Percentiles rank a stretch among this genome's conserved stretches.
Evolutionary conservation across 2,113 vertebrate species (phyloP).

Genomic region (Malaclemys terrapin): DNA sequence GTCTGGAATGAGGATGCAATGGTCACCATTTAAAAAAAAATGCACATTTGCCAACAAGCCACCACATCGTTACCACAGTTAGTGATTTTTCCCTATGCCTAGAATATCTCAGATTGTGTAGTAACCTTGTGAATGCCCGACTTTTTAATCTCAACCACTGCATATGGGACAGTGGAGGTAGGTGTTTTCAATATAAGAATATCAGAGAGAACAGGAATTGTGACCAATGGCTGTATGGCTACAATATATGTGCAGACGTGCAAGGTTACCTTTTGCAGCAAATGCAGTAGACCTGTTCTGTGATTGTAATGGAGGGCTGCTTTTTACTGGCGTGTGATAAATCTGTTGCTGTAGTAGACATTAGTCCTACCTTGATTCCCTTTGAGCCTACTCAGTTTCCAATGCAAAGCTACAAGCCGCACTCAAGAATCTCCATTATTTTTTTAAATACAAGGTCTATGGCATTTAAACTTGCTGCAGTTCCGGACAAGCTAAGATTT

Average conservation of each 20-base stretch:
- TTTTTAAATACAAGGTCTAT: neutral
- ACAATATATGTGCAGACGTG: neutral
- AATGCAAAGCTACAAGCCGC: rapidly evolving
- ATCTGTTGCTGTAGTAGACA: rapidly evolving
- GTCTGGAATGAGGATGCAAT: neutral
- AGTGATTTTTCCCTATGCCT: neutral
- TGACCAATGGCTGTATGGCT: neutral
- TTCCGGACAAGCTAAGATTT: neutral
- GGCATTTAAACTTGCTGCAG: neutral
- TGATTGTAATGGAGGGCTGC: neutral
- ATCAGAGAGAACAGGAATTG: neutral
- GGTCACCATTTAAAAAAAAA: neutral
- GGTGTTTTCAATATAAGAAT: neutral
- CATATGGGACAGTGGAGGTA: neutral
- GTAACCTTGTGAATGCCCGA: neutral
- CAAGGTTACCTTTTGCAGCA: neutral
- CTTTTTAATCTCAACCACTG: neutral
- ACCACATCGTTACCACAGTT: neutral
- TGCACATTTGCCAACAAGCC: neutral
- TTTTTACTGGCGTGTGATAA: neutral
- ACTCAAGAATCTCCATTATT: neutral
- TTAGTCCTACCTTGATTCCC: neutral
- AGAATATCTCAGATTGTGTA: neutral
- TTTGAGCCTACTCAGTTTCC: neutral
- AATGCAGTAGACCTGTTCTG: neutral